These are phyloP conservation scores for Dipodomys ordii DNA, from an alignment of 2,113 vertebrate species.

Conservation along the genomic window DNA sequence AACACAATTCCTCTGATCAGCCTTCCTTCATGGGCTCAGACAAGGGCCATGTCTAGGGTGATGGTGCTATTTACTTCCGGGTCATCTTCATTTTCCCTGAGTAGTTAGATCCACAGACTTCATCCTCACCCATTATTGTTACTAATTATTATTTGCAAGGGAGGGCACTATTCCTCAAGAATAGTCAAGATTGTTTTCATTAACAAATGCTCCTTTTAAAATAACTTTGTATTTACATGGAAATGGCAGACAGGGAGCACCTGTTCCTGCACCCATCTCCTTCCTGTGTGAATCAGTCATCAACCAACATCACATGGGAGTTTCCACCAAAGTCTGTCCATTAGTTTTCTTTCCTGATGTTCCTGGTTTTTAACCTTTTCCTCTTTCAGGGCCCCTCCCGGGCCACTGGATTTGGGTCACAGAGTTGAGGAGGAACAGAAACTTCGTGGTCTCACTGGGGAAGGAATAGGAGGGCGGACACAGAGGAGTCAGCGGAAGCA, in stretches of 20 bases:
- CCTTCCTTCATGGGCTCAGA: neutral
- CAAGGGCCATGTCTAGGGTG: fast-evolving
- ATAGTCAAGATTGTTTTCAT: too few species aligned
- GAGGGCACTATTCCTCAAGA: too few species aligned
- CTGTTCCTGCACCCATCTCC: fast-evolving
- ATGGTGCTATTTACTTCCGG: too few species aligned
- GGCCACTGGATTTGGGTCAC: too few species aligned
- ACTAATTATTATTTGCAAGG: too few species aligned
- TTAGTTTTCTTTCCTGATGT: neutral
- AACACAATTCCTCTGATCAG: neutral
- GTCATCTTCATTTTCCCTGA: neutral
- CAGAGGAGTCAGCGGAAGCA: too few species aligned
- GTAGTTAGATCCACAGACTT: fast-evolving
- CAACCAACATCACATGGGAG: too few species aligned
- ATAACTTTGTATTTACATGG: neutral
- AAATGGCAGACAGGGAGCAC: neutral
- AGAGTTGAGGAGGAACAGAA: too few species aligned
- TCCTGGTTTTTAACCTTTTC: neutral
- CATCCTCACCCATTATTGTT: neutral
- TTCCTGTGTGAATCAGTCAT: too few species aligned
- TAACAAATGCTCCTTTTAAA: neutral
- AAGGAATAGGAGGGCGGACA: too few species aligned
- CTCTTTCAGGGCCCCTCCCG: neutral
- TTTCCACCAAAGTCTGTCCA: too few species aligned
- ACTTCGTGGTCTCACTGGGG: too few species aligned